These are phyloP conservation scores for Montipora sp. DNA, from an alignment of 64 coral and sea anemone species.

Conservation along the genomic window DNA sequence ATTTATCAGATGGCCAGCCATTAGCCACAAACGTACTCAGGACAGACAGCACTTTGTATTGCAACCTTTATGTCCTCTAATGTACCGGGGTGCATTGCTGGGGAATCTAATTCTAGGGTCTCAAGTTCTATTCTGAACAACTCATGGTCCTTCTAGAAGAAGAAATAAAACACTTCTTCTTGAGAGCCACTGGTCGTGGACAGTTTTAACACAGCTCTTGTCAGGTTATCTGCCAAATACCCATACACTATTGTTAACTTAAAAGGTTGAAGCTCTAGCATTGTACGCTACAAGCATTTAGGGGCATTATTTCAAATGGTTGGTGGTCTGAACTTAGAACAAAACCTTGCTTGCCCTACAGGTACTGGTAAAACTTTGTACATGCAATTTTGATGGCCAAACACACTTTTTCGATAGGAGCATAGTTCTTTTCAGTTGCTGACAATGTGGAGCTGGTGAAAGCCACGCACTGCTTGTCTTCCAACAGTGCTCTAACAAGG, in stretches of 20 bases:
- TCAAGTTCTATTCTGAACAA: no score
- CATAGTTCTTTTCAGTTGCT: no score
- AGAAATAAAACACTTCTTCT: background rate
- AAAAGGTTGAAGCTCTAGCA: background rate
- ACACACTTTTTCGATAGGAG: background rate
- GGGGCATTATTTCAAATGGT: no score
- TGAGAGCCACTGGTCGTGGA: background rate
- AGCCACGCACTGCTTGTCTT: conserved; percentile 1
- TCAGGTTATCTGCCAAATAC: background rate
- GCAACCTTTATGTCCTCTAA: background rate
- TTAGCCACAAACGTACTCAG: conserved; percentile 46
- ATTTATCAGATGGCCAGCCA: conserved; percentile 8
- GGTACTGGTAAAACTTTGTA: background rate
- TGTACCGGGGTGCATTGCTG: no score
- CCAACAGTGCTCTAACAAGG: conserved; percentile 51
- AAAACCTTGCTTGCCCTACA: no score
- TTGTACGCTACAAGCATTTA: background rate
- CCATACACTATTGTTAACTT: background rate
- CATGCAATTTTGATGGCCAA: background rate
- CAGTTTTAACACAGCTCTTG: background rate
- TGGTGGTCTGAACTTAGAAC: background rate
- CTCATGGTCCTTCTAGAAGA: no score
- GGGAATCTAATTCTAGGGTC: no score
- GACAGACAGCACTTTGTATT: background rate
- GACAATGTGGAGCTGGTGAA: conserved; percentile 20